A percentile compares a stretch with the other conserved stretches of the same genome.
Conservation (phyloP, 1,140 invertebrate genomes). For the Halictus rubicundus region DNA sequence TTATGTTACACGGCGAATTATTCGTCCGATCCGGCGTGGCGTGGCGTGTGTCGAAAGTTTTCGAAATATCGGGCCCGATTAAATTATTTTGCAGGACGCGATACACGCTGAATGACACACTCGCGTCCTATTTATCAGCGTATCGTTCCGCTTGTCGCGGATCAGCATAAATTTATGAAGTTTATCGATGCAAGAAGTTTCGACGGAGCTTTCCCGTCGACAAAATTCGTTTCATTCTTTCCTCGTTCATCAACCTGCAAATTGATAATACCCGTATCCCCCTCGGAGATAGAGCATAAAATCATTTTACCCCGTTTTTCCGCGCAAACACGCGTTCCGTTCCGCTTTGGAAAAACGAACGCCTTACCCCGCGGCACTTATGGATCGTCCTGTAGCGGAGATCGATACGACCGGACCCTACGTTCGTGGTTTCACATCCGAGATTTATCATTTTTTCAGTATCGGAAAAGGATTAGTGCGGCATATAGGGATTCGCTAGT, state of each 20-base stretch:
- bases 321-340: too few relatives aligned
- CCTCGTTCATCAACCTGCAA: background rate
- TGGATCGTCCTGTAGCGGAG: conserved; percentile 42
- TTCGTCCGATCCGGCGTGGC: background rate
- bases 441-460: conserved; percentile 68
- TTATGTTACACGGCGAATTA: conserved; percentile 18
- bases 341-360: background rate
- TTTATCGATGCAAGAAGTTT: conserved; percentile 5
- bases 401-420: conserved; percentile 43
- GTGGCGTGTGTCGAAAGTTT: background rate
- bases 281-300: too few relatives aligned
- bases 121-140: background rate
- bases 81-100: conserved; percentile 19
- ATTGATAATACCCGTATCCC: too few relatives aligned
- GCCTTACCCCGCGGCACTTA: conserved; percentile 31
- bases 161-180: conserved; percentile 44
- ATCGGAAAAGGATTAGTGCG: conserved; percentile 65
- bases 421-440: conserved; percentile 61
- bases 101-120: conserved; percentile 4
- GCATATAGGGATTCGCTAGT: conserved; percentile 64
- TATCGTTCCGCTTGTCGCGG: background rate
- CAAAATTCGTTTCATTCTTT: too few relatives aligned
- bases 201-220: background rate
- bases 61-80: background rate
- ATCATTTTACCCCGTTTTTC: too few relatives aligned